Conservation (phyloP, 2,888 invertebrate species). For the Eupithecia tripunctaria region DNA sequence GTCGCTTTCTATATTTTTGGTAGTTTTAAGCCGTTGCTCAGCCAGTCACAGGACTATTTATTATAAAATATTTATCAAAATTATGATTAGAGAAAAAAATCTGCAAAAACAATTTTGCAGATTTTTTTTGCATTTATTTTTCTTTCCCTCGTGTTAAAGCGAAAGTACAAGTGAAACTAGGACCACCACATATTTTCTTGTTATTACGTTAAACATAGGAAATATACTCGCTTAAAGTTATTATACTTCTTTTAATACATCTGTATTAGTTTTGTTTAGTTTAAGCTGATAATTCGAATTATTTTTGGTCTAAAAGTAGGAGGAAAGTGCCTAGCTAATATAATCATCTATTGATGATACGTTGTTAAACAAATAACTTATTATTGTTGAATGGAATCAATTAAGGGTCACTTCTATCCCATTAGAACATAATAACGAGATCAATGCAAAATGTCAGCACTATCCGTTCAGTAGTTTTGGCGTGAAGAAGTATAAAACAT, state of each 20-base stretch:
- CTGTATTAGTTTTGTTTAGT: background rate
- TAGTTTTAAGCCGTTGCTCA: background rate
- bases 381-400: too few species aligned
- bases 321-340: too few species aligned
- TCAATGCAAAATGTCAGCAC: background rate
- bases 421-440: background rate
- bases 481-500: background rate
- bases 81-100: background rate
- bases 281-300: background rate
- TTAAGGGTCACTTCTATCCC: background rate
- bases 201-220: background rate
- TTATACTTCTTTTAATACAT: background rate
- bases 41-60: background rate
- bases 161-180: background rate
- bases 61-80: background rate
- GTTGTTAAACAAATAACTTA: too few species aligned
- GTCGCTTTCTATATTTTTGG: background rate
- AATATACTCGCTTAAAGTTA: background rate
- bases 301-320: background rate
- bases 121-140: background rate
- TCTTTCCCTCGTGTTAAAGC: background rate
- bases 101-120: too few species aligned
- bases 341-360: too few species aligned
- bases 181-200: background rate
- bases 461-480: background rate